phyloP scores from a whole-genome alignment of 2,797 vertebrate species.

The Poeciliopsis paucimaculata region DNA sequence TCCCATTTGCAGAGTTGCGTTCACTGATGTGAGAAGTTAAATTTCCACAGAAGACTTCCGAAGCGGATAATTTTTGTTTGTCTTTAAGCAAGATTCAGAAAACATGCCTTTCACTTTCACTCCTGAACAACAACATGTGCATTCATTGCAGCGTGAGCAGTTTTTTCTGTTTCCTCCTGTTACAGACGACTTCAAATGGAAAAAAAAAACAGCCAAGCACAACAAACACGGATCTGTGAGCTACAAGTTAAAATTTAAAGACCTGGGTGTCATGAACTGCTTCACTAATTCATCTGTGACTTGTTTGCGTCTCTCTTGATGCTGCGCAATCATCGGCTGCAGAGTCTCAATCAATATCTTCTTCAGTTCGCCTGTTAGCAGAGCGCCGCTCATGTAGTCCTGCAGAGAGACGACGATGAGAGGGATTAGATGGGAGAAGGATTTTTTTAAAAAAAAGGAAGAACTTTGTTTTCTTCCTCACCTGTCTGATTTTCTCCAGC shows the following conservation, averaged over 20 bases:
- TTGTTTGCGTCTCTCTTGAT: slow-evolving; percentile 91
- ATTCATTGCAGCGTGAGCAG: slow-evolving; percentile 23
- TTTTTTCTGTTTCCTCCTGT: slow-evolving; percentile 15
- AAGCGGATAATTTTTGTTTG: not conserved
- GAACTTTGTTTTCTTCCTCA: slow-evolving; percentile 56
- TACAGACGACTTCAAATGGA: not conserved
- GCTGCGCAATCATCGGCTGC: slow-evolving; percentile 90
- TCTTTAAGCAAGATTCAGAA: slow-evolving; percentile 20
- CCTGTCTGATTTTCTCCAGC: slow-evolving; percentile 93
- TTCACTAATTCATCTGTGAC: slow-evolving; percentile 88
- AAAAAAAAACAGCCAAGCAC: not conserved
- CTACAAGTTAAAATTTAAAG: slow-evolving; percentile 87
- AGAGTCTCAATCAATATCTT: slow-evolving; percentile 91
- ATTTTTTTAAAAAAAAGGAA: not conserved
- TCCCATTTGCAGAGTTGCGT: not conserved
- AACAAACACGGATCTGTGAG: not conserved
- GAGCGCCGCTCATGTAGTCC: slow-evolving; percentile 92
- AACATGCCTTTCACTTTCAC: slow-evolving; percentile 24
- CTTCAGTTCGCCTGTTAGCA: slow-evolving; percentile 96
- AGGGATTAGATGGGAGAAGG: not conserved
- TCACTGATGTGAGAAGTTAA: not conserved
- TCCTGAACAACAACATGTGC: slow-evolving; percentile 22
- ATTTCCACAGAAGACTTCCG: slow-evolving; percentile 1
- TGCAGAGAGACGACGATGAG: slow-evolving; percentile 50
- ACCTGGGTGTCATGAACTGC: slow-evolving; percentile 92